These are phyloP conservation scores for Mimachlamys varia DNA, from an alignment of 2,888 invertebrate species.

Conservation along the genomic window DNA sequence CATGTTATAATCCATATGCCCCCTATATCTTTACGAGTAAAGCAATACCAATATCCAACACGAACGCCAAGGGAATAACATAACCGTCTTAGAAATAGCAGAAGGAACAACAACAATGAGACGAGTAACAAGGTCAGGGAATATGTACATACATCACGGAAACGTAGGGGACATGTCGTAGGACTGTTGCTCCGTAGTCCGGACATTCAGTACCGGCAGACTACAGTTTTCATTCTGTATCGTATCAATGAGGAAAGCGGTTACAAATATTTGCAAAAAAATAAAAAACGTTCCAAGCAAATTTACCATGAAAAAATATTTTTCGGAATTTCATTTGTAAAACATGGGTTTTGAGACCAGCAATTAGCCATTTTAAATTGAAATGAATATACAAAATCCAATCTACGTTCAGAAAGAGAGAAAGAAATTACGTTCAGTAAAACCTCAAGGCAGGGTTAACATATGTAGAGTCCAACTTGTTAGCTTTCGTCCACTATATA, in stretches of 20 bases:
- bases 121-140: neutral
- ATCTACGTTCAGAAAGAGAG: neutral
- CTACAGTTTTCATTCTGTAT: no score
- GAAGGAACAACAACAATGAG: neutral
- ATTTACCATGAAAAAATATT: no score
- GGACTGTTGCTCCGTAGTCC: no score
- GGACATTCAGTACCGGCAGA: no score
- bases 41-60: neutral
- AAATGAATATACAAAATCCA: neutral
- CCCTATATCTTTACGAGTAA: neutral
- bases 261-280: no score
- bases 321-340: neutral
- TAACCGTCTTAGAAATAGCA: neutral
- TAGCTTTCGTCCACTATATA: neutral
- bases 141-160: neutral
- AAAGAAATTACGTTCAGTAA: neutral
- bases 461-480: neutral
- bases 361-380: neutral
- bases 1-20: slow-evolving; percentile 14
- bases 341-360: neutral
- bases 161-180: no score
- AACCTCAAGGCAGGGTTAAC: neutral
- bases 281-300: no score
- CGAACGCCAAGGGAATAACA: neutral
- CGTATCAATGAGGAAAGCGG: no score